Conservation (phyloP, 2,797 vertebrate genomes). For the Dermochelys coriacea region DNA sequence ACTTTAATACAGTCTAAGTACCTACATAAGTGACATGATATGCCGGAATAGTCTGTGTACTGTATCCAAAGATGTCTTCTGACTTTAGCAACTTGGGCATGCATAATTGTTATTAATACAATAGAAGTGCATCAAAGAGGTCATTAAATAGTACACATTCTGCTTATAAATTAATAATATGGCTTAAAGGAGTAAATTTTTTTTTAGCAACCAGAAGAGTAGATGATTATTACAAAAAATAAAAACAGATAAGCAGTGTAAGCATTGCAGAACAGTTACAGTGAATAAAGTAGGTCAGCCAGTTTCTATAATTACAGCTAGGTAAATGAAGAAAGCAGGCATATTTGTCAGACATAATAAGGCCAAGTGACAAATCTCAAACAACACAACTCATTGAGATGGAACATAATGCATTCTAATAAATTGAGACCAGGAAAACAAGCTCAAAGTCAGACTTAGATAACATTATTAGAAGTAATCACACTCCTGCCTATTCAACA, state of each 20-base stretch:
- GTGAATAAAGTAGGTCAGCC: neutral
- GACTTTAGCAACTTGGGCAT: constrained; percentile 60
- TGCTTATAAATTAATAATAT: neutral
- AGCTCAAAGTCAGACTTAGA: neutral
- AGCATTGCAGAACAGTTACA: neutral
- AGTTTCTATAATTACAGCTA: neutral
- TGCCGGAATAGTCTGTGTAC: neutral
- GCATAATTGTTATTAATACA: neutral
- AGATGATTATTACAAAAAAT: neutral
- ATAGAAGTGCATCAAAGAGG: neutral
- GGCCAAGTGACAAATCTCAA: neutral
- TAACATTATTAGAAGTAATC: neutral
- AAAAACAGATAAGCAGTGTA: neutral
- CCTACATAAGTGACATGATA: neutral
- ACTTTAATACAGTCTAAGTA: neutral
- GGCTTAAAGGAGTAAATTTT: neutral
- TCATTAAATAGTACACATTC: fast-evolving
- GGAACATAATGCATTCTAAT: neutral
- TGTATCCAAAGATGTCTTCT: constrained; percentile 13
- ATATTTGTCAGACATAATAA: neutral
- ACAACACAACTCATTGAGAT: neutral
- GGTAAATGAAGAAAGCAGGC: neutral
- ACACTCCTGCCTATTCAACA: neutral
- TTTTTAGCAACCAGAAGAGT: neutral
- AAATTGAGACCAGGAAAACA: neutral